Conservation (phyloP, 2,113 vertebrate species). For the Mola mola region DNA sequence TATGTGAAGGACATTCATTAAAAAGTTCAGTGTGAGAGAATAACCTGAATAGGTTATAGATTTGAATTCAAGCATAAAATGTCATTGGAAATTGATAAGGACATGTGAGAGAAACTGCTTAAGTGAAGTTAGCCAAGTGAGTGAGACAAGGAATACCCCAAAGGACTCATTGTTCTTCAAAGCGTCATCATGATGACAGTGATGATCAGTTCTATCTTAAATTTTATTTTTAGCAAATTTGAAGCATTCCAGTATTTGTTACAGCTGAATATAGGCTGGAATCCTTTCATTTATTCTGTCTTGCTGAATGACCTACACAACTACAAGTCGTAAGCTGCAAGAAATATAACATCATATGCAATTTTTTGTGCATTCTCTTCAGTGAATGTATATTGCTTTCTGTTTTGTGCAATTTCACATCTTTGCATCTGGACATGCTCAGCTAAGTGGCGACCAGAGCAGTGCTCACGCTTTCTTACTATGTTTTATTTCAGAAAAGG, state of each 20-base stretch:
- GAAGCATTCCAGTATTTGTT: neutral
- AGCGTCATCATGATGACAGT: too few relatives aligned
- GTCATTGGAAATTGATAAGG: conserved; percentile 67
- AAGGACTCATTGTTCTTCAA: too few relatives aligned
- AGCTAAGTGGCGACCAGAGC: neutral
- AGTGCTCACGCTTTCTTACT: neutral
- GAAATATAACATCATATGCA: too few relatives aligned
- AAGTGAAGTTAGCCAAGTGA: conserved; percentile 11
- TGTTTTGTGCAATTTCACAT: too few relatives aligned
- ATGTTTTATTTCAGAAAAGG: conserved; percentile 1
- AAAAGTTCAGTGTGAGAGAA: conserved; percentile 64
- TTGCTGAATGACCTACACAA: neutral
- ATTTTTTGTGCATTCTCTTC: too few relatives aligned
- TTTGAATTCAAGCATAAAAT: conserved; percentile 64
- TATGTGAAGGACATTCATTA: conserved; percentile 77
- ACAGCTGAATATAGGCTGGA: neutral
- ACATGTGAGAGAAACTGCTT: conserved; percentile 43
- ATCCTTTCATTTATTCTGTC: neutral
- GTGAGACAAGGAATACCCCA: conserved; percentile 1
- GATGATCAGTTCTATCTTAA: too few relatives aligned
- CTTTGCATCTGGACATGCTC: too few relatives aligned
- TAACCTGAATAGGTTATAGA: conserved; percentile 67
- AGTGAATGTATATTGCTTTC: too few relatives aligned
- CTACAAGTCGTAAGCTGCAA: too few relatives aligned
- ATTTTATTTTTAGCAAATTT: neutral